phyloP scores from a whole-genome alignment of 2,888 invertebrate genomes.

The Tipula confusa region DNA sequence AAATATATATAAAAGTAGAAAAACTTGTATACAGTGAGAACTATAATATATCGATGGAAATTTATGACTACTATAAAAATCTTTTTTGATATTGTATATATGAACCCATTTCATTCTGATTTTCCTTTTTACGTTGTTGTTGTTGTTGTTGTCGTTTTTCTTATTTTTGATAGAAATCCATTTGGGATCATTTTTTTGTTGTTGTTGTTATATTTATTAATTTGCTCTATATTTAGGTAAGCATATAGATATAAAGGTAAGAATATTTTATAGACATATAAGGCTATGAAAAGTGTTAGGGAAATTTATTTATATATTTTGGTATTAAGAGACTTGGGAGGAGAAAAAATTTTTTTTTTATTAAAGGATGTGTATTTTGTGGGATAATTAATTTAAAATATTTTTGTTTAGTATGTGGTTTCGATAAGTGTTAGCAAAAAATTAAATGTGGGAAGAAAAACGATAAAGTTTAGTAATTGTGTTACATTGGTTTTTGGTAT shows the following conservation, averaged over 20 bases:
- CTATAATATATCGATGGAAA: neutral
- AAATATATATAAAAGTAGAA: neutral
- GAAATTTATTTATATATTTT: neutral
- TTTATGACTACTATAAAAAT: constrained; percentile 12
- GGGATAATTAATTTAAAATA: constrained; percentile 25
- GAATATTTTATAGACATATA: neutral
- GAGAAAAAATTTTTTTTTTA: constrained; percentile 4
- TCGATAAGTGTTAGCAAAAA: neutral
- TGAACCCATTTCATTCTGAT: neutral
- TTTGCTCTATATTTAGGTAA: neutral
- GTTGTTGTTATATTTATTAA: neutral
- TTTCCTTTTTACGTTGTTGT: neutral
- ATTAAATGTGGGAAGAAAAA: neutral
- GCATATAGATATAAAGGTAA: neutral
- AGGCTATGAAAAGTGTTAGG: neutral
- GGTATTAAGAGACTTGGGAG: neutral
- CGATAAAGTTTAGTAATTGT: neutral
- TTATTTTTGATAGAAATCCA: neutral
- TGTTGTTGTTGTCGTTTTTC: too few relatives aligned
- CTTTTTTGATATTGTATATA: neutral
- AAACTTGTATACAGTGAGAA: neutral
- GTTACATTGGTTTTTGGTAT: neutral
- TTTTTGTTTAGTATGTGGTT: constrained; percentile 12
- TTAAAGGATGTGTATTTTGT: constrained; percentile 3
- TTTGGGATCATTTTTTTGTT: neutral